These are phyloP conservation scores for Oedothorax gibbosus DNA, from an alignment of 1,140 invertebrate genomes.

Conservation along the genomic window DNA sequence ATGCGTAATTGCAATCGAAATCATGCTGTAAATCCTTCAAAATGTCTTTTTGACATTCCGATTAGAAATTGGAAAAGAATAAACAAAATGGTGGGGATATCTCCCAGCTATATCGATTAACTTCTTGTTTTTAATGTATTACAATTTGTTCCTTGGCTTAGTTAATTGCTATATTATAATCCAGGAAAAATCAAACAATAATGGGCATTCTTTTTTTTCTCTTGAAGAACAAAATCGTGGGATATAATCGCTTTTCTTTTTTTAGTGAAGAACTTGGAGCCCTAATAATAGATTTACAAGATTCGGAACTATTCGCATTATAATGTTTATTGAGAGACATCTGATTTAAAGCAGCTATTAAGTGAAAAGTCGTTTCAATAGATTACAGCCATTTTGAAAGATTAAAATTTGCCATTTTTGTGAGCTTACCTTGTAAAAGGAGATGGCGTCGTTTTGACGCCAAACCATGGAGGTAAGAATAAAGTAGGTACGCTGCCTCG, in stretches of 20 bases:
- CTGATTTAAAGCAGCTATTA: conserved; percentile 31
- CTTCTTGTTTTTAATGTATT: neutral
- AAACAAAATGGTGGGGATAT: no score
- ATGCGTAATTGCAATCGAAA: neutral
- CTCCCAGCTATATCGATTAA: neutral
- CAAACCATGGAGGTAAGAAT: no score
- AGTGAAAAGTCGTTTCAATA: conserved; percentile 20
- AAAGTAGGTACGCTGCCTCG: no score
- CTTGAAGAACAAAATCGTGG: neutral
- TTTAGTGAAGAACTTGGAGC: neutral
- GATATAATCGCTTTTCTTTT: conserved; percentile 11
- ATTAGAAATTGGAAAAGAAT: neutral
- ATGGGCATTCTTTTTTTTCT: neutral
- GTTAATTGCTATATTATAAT: conserved; percentile 2
- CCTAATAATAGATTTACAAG: neutral
- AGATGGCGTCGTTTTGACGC: no score
- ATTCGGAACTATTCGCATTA: conserved; percentile 19
- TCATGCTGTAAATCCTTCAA: neutral
- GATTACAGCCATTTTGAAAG: neutral
- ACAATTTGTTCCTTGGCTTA: neutral
- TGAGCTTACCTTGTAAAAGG: no score
- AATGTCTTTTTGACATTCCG: neutral
- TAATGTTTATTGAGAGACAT: neutral
- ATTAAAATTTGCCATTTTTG: neutral
- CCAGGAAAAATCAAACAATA: neutral